Evolutionary conservation across 2,888 invertebrate genomes (phyloP).

Genomic region (Machimus rusticus): DNA sequence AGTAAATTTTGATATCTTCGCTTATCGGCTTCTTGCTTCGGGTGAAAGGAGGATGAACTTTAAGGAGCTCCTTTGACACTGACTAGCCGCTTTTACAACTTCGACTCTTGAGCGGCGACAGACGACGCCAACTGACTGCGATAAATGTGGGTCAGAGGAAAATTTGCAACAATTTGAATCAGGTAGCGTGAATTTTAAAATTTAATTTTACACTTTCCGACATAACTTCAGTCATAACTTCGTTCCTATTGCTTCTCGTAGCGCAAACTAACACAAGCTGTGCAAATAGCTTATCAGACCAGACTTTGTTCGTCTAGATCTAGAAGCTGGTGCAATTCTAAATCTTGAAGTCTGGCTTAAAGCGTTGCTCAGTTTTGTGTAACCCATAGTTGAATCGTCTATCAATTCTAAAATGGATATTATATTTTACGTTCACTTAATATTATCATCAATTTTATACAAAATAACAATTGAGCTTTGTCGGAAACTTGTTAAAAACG

Average conservation of each 20-base stretch:
- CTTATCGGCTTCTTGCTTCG: background rate
- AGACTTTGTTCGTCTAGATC: background rate
- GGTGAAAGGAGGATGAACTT: background rate
- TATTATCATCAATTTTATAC: background rate
- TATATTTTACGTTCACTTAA: background rate
- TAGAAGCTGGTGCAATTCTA: background rate
- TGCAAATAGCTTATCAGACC: background rate
- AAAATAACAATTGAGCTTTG: background rate
- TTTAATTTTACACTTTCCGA: background rate
- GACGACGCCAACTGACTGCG: background rate
- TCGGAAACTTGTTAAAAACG: background rate
- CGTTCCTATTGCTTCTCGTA: background rate
- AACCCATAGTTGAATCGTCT: background rate
- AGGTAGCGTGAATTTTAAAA: background rate
- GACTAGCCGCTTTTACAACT: background rate
- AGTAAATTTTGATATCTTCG: background rate
- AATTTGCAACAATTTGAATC: background rate
- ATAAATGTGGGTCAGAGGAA: background rate
- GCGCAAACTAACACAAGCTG: background rate
- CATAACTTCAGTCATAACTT: background rate
- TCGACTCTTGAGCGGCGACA: background rate
- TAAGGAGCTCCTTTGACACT: background rate
- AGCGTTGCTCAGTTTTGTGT: background rate
- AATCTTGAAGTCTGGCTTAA: background rate
- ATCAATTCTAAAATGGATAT: background rate